Evolutionary conservation across 2,888 invertebrate genomes (phyloP), one percentile per base, ranked within the genome.

Genomic region (Abrostola tripartita): DNA sequence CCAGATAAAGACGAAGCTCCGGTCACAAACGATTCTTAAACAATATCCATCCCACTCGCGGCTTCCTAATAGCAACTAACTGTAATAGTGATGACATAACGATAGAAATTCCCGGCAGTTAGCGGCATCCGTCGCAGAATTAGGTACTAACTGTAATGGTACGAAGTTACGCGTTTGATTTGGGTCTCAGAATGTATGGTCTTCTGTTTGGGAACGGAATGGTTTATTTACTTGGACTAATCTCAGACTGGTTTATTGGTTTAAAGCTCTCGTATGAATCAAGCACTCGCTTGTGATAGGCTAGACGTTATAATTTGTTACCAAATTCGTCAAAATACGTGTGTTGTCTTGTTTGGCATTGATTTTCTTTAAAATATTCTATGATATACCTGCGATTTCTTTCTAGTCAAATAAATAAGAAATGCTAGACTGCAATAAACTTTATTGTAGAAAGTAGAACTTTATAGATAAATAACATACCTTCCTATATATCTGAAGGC

Each of bases 81-180:
- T 74, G 70, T 79, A 78, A 82, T 80, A 84, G 78, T 81, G 75
- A 84, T 87, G 84, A 85, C 82, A 82, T 84, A 86, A 85, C 74
- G 62, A 75, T 77, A 81, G 79, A 80, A 84, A 85, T 83, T 70
- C 76, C 70, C 66, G 71, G 76, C 75, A 83, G 83, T 87, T 86
- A 82, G 80, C 61, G 76, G 77, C 82, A 86, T 88, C 85, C 82
- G 82, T 79, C 76, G 73, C 75, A 58, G 78, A 68, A 76, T 71
- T 80, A 74, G 68, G 59, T 65, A 75, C 57, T 67, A 65, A 68
- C 52, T 60, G 59, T 63, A 74, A 72, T 75, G 68, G 65, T 56
- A 52, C 37, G 24, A 72, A 71, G 65, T 74, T 71, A 64, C 66
- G 60, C 71, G 60, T 70, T 72, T 75, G 71, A 72, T 72, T 72